Evolutionary conservation across 2,888 invertebrate genomes (phyloP), one percentile per base, ranked within the genome.

Genomic region (Diadegma fenestrale): DNA sequence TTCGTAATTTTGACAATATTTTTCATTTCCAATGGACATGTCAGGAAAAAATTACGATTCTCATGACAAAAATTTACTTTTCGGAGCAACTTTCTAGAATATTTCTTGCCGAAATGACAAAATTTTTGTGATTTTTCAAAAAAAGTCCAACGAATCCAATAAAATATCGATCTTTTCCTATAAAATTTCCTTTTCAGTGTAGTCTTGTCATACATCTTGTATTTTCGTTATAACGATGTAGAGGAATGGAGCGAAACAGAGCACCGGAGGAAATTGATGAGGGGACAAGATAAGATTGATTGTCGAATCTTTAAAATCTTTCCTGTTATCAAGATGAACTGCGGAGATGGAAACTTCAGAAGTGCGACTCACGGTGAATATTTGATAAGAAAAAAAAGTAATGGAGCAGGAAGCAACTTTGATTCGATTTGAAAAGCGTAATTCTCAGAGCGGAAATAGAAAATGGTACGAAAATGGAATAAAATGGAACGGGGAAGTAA

Each of bases 391-490:
- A 37, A 19, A 71, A 19, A 71, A 33, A 71, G 30, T 17, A 33
- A 54, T 17, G 2, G 54, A 72, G 41, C 26, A 37, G 19, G 41
- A 41, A 41, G 41, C 26, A 14, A 22, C 14, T 54, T 17, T 17
- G 14, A 26, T n/a, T 22, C 3, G 4, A 22, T 58, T 30, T 22
- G 26, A 41, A 54, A 17, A 26, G 33, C 33, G 30, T n/a, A 10
- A 45, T 33, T 45, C 45, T 61, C 43, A 4, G n/a, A 75, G 54
- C 30, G 75, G 58, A 80, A 80, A 75, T 68, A 80, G 48, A 58
- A 17, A 68, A 66, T 61, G 68, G 68, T 33, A 43, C 5, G 17
- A 66, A 43, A 66, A 43, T 37, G 54, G 17, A 45, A 33, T 17
- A 1, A 37, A 22, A 22, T 33, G 37, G 33, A 73, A 45, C 45